Evolutionary conservation across 2,113 vertebrate species (phyloP), one percentile per base, ranked within the genome.

Genomic region (Spheniscus mendiculus): DNA sequence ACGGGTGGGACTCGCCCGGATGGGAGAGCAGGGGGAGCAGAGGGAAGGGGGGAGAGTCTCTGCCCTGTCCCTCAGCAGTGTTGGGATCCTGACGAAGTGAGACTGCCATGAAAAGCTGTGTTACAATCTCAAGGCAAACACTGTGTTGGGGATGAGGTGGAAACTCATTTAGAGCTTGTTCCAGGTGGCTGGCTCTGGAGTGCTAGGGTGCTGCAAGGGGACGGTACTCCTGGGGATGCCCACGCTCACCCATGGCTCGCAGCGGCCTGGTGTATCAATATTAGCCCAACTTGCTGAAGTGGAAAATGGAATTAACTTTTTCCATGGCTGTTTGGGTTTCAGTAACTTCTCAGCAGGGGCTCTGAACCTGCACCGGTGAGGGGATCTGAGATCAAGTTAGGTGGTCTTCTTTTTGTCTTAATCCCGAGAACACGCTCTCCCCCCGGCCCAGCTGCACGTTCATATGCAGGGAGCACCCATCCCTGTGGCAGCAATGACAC

Each of bases 1-100:
- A 0, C 1, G 13, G 66, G 6, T 0, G 11, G 55, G 66, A 15
- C 40, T 44, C 5, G 2, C 25, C 32, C 1, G 7, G 49, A 6
- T 0, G 4, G 40, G 36, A 55, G 38, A 16, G n/a, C n/a, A 2
- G 19, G 34, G 8, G 71, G 53, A 34, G 38, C 38, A 8, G 71
- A 40, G 59, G 38, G 38, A 10, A 10, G 62, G 40, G 9, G 59
- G 69, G 32, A 19, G 38, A 25, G 69, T 10, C 23, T 15, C 65
- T 40, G 65, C 13, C 44, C 50, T 7, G 42, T 38, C 40, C n/a
- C 44, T 38, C 65, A 8, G 77, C 38, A 17, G 30, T 1, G 38
- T 5, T 22, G 38, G 61, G 38, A 18, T 17, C 25, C 61, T 29
- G 49, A 12, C 4, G 4, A 16, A 16, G 38, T 0, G 18, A n/a